Conservation (phyloP, 1,140 invertebrate species). For the Polypedilum vanderplanki region DNA sequence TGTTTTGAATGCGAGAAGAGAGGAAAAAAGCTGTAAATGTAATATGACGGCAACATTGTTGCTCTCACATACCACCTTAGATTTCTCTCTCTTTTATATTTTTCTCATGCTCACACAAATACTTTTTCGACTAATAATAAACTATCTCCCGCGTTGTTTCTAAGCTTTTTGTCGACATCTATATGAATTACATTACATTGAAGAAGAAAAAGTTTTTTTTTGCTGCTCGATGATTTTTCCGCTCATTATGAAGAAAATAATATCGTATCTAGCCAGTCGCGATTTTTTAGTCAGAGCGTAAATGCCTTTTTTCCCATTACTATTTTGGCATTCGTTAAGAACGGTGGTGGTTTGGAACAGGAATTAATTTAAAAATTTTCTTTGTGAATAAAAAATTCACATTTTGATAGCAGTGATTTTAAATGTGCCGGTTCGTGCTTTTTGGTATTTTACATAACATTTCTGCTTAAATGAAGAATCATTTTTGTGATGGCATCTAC, state of each 20-base stretch:
- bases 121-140: neutral
- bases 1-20: neutral
- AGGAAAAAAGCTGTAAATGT: neutral
- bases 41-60: neutral
- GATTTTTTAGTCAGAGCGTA: constrained; percentile 2
- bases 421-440: neutral
- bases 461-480: neutral
- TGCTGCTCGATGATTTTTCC: neutral
- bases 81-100: neutral
- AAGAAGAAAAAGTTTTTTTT: neutral
- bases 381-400: neutral
- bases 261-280: neutral
- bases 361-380: neutral
- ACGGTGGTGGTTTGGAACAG: neutral
- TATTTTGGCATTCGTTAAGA: neutral
- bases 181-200: constrained; percentile 7
- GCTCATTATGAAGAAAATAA: constrained; percentile 7
- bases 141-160: neutral
- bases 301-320: constrained; percentile 11
- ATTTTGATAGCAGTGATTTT: neutral
- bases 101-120: neutral
- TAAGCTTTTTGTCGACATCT: constrained; percentile 2
- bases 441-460: neutral
- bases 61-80: neutral
- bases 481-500: neutral